A percentile compares a stretch with the other conserved stretches of the same genome.
phyloP scores from a whole-genome alignment of 2,888 invertebrate species.

The Apodemia duryi region DNA sequence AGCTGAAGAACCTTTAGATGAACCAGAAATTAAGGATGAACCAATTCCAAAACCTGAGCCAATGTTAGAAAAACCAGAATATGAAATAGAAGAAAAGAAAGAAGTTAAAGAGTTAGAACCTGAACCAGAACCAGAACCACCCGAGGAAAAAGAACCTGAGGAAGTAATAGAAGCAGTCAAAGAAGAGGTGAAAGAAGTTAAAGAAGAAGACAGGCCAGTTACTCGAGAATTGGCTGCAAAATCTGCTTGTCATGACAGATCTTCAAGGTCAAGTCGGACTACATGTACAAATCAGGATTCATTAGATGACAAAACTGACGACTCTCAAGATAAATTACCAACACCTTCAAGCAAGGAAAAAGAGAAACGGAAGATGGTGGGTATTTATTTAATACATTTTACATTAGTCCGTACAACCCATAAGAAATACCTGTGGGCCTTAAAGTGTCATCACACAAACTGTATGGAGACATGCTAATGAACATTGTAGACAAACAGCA shows the following conservation, averaged over 20 bases:
- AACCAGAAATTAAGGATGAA: constrained; percentile 26
- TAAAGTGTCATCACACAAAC: no score
- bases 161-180: constrained; percentile 30
- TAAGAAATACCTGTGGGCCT: no score
- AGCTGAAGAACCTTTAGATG: constrained; percentile 23
- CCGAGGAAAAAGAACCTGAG: constrained; percentile 37
- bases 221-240: constrained; percentile 58
- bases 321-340: constrained; percentile 66
- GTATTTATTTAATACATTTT: constrained; percentile 24
- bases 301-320: constrained; percentile 72
- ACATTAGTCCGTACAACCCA: no score
- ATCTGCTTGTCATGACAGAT: constrained; percentile 67
- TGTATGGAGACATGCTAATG: no score
- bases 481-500: no score
- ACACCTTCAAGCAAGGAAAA: constrained; percentile 50
- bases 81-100: constrained; percentile 22
- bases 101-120: constrained; percentile 21
- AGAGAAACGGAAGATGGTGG: constrained; percentile 77
- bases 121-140: constrained; percentile 14
- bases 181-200: constrained; percentile 35
- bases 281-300: constrained; percentile 64
- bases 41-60: constrained; percentile 15
- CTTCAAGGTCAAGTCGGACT: constrained; percentile 59
- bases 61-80: constrained; percentile 3
- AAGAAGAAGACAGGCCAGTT: constrained; percentile 54